These are phyloP conservation scores for Podargus strigoides DNA, from an alignment of 2,797 vertebrate species.

Conservation along the genomic window DNA sequence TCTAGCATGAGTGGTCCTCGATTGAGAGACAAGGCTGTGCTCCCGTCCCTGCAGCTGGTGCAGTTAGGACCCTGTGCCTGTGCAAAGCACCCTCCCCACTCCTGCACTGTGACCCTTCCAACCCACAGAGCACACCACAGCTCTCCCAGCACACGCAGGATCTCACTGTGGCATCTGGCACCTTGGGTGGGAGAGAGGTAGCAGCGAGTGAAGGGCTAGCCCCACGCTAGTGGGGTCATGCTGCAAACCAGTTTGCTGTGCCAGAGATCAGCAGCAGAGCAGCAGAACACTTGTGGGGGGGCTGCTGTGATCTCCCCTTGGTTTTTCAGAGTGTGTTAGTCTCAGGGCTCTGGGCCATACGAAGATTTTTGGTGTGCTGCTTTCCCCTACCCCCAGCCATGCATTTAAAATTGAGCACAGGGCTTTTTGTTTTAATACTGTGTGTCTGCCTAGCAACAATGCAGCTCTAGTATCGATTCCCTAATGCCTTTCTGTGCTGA, in stretches of 20 bases:
- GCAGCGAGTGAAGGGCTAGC: too few species aligned
- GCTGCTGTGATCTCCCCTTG: neutral
- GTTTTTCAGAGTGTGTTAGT: neutral
- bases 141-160: neutral
- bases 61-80: neutral
- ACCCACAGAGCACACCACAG: neutral
- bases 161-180: neutral
- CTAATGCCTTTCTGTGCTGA: neutral
- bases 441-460: neutral
- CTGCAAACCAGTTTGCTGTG: neutral
- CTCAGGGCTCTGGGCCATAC: neutral
- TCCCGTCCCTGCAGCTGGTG: neutral
- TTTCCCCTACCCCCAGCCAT: neutral
- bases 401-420: neutral
- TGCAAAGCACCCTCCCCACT: neutral
- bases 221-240: neutral
- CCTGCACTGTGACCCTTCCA: neutral
- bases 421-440: neutral
- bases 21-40: neutral
- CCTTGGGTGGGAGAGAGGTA: neutral
- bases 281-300: neutral
- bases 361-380: neutral
- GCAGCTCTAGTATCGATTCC: neutral
- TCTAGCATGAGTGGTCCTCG: neutral
- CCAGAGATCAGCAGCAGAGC: neutral